Base-by-base conservation (phyloP, 2,113 vertebrate species). In the Aspidoscelis tigris region DNA sequence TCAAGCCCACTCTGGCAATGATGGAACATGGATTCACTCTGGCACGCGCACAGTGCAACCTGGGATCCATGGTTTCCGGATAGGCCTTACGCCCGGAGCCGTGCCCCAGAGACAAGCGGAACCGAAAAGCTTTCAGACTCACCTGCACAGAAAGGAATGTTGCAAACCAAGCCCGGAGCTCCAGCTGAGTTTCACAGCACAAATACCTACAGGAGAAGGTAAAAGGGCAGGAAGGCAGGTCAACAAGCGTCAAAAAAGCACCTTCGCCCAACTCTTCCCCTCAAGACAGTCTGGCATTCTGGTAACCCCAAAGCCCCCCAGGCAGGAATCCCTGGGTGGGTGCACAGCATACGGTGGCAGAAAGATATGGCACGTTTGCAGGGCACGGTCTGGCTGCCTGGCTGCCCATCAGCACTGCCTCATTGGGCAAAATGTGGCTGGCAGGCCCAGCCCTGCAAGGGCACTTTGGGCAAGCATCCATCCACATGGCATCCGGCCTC, bases 61-160 rank as follows among this genome's bases (percentile, higher is more conserved):
- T 61, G 58, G 8, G 47, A 50, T 5, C 47, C 47, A 50, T 12
- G 10, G 58, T 61, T 5, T 20, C 58, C 16, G 58, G 18, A 61
- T 61, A 3, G 7, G 3, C 3, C 58, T 3, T 20, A 20, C 18
- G 10, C 5, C 58, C 16, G 58, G 12, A 61, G 12, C 12, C 58
- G 18, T 16, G 58, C 58, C 58, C 58, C 1, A 3, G 18, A 61
- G 58, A 61, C 11, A 6, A 61, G 58, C 1, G 10, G 16, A 12
- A 61, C 18, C 7, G 18, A 20, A 3, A 16, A 61, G 12, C 11
- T 12, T 7, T 61, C 7, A 61, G 3, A 61, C 58, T 18, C 91
- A 99, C 98, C 98, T 99, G 98, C 81, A 97, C 96, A 21, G 96
- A 97, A 9, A 97, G 92, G 88, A 99, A 98, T 5, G 97, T 97